Evolutionary conservation across 2,113 vertebrate species (phyloP).

Genomic region (Merops nubicus): DNA sequence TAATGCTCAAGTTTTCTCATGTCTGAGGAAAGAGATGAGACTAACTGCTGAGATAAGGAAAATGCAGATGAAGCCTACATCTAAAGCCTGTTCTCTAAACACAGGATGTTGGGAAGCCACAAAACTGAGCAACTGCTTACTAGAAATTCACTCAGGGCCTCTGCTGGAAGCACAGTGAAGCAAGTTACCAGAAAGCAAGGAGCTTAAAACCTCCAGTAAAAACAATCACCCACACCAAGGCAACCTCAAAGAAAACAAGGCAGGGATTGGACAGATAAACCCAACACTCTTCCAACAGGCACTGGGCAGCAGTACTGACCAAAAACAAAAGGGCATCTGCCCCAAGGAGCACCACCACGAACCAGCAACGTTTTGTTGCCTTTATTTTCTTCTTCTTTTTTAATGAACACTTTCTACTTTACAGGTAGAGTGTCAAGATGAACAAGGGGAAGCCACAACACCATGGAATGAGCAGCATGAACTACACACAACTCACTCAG

Average conservation of each 20-base stretch:
- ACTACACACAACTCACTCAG: too few relatives aligned
- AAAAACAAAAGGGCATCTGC: not conserved
- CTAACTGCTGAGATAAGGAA: not conserved
- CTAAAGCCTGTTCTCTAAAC: not conserved
- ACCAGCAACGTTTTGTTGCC: too few relatives aligned
- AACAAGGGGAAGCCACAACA: too few relatives aligned
- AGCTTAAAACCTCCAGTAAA: not conserved
- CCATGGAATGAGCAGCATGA: too few relatives aligned
- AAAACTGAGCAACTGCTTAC: not conserved
- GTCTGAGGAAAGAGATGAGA: not conserved
- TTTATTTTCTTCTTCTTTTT: not conserved
- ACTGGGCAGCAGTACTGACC: not conserved
- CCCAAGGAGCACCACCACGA: not conserved
- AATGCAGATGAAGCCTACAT: not conserved
- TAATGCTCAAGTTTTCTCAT: not conserved
- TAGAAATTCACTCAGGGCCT: not conserved
- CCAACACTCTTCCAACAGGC: not conserved
- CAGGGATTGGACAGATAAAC: not conserved
- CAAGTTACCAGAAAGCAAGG: not conserved
- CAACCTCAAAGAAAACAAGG: not conserved
- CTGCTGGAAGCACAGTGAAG: not conserved
- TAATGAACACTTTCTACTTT: too few relatives aligned
- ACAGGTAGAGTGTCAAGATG: too few relatives aligned
- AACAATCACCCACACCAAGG: not conserved
- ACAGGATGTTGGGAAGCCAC: not conserved